These are phyloP conservation scores for Cavia porcellus DNA, from an alignment of 2,113 vertebrate species.

Conservation along the genomic window DNA sequence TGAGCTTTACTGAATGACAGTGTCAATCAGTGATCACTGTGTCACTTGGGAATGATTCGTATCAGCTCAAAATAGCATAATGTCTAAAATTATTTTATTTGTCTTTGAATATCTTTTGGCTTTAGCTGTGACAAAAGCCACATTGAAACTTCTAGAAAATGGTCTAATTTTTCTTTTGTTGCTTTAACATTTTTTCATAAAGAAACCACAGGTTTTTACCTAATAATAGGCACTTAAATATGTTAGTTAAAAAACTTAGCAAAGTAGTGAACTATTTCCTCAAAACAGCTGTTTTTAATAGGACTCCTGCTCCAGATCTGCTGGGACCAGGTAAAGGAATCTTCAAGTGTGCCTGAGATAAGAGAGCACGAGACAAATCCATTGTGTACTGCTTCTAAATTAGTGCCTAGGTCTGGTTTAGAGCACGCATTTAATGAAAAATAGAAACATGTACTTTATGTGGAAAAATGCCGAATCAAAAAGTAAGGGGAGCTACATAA, in stretches of 20 bases:
- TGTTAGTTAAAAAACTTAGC: constrained; percentile 17
- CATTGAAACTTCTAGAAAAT: constrained; percentile 14
- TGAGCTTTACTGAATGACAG: neutral
- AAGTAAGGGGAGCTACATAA: neutral
- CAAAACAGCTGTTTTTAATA: constrained; percentile 3
- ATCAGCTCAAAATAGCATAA: neutral
- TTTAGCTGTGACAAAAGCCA: neutral
- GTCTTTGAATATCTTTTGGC: constrained; percentile 19
- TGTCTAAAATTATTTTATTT: constrained; percentile 21
- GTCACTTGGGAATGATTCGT: neutral
- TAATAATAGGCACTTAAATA: constrained; percentile 10
- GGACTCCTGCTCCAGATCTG: neutral
- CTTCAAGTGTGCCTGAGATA: neutral
- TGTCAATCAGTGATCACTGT: neutral
- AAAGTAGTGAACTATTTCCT: constrained; percentile 32
- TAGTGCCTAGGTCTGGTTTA: neutral
- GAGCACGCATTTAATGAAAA: constrained; percentile 11
- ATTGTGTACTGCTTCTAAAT: neutral
- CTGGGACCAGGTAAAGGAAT: neutral
- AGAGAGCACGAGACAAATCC: neutral
- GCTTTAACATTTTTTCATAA: neutral
- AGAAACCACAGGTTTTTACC: neutral
- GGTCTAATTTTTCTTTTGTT: constrained; percentile 21
- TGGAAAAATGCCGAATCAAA: neutral
- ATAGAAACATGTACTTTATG: neutral